phyloP scores from a whole-genome alignment of 2,888 invertebrate species.

The Chalcosyrphus nemorum region DNA sequence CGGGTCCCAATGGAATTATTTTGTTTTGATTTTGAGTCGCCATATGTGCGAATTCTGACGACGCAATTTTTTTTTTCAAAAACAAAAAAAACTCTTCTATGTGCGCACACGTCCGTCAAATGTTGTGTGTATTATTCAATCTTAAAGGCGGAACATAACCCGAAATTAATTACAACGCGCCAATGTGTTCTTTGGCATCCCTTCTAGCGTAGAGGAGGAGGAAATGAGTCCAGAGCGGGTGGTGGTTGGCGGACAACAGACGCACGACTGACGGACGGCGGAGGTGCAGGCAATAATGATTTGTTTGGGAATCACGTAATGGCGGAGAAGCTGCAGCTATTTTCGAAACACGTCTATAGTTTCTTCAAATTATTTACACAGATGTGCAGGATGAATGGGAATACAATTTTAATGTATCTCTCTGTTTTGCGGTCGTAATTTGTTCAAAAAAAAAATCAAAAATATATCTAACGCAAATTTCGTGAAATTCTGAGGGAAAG shows the following conservation, averaged over 20 bases:
- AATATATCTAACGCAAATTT: background rate
- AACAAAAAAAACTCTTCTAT: too few relatives aligned
- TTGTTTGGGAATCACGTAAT: conserved; percentile 49
- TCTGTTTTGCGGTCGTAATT: conserved; percentile 8
- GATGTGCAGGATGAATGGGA: conserved; percentile 26
- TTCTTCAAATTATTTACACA: conserved; percentile 55
- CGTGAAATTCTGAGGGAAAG: background rate
- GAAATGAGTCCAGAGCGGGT: conserved; percentile 10
- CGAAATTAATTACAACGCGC: conserved; percentile 17
- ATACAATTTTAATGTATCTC: background rate
- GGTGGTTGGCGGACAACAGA: too few relatives aligned
- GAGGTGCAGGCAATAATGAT: conserved; percentile 34
- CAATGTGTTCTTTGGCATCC: background rate
- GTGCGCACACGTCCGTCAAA: conserved; percentile 1
- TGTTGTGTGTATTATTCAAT: background rate
- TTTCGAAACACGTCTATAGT: conserved; percentile 44
- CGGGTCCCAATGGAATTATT: background rate
- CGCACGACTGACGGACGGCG: conserved; percentile 2
- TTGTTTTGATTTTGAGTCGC: conserved; percentile 15
- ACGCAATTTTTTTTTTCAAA: background rate
- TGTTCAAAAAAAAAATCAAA: background rate
- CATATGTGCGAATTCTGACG: background rate
- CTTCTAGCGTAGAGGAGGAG: too few relatives aligned
- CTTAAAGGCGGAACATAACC: background rate
- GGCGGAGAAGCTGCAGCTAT: conserved; percentile 27